Percentiles rank a stretch among this genome's conserved stretches.
Conservation (phyloP, 1,140 invertebrate species). For the Maniola jurtina region DNA sequence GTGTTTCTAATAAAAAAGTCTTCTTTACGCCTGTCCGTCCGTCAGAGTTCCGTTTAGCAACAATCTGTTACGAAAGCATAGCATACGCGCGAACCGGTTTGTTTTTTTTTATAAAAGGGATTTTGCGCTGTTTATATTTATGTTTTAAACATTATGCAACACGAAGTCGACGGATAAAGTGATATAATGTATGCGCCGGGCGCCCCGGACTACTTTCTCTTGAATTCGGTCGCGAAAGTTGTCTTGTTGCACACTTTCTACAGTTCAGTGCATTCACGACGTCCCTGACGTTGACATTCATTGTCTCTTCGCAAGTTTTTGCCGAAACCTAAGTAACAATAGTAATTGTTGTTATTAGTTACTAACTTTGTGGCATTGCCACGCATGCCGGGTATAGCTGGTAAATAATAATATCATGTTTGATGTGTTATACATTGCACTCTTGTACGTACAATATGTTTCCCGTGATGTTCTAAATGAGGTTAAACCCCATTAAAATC, state of each 20-base stretch:
- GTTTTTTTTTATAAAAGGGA: slow-evolving; percentile 6
- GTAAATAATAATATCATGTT: too few relatives aligned
- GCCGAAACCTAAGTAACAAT: neutral
- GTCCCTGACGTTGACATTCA: slow-evolving; percentile 17
- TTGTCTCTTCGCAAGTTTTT: slow-evolving; percentile 20
- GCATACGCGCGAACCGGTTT: slow-evolving; percentile 10
- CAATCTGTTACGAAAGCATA: slow-evolving; percentile 26
- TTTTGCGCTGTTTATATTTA: slow-evolving; percentile 11
- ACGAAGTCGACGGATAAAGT: slow-evolving; percentile 58
- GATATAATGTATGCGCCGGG: slow-evolving; percentile 72
- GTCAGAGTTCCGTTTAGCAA: slow-evolving; percentile 25
- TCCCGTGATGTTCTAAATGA: too few relatives aligned
- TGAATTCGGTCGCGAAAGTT: slow-evolving; percentile 77
- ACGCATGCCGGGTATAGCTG: too few relatives aligned
- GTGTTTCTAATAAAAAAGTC: slow-evolving; percentile 21
- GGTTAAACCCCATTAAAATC: too few relatives aligned
- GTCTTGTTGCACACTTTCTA: slow-evolving; percentile 74
- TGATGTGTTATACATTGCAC: too few relatives aligned
- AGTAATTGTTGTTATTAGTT: too few relatives aligned
- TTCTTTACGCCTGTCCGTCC: neutral
- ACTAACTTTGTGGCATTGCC: too few relatives aligned
- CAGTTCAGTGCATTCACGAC: slow-evolving; percentile 56
- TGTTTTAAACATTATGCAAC: slow-evolving; percentile 61
- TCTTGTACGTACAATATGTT: too few relatives aligned
- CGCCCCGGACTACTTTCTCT: slow-evolving; percentile 74